Evolutionary conservation across 2,797 vertebrate species (phyloP).

Genomic region (Labroides dimidiatus): DNA sequence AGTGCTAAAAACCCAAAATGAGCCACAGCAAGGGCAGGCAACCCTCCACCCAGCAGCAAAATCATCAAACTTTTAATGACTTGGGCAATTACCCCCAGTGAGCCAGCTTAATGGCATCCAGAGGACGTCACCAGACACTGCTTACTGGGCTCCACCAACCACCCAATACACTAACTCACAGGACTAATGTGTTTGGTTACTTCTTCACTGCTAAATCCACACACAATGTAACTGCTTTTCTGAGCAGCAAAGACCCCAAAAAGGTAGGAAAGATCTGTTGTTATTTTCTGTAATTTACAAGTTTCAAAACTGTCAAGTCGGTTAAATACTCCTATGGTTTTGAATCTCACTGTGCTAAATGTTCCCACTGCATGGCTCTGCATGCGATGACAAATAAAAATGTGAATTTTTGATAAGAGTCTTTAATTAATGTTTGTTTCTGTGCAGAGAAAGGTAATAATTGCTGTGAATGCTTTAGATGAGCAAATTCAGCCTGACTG

Average conservation of each 20-base stretch:
- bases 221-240: slow-evolving; percentile 19
- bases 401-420: slow-evolving; percentile 2
- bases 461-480: slow-evolving; percentile 59
- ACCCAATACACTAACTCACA: slow-evolving; percentile 44
- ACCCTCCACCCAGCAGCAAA: slow-evolving; percentile 84
- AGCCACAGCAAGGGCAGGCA: slow-evolving; percentile 82
- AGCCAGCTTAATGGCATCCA: slow-evolving; percentile 85
- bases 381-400: slow-evolving; percentile 16
- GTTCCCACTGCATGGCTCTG: slow-evolving; percentile 41
- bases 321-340: no score
- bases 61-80: slow-evolving; percentile 90
- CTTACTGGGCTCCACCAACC: slow-evolving; percentile 59
- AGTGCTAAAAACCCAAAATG: slow-evolving; percentile 80
- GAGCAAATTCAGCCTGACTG: slow-evolving; percentile 21
- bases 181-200: slow-evolving; percentile 53
- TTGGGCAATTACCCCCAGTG: slow-evolving; percentile 86
- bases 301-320: no score
- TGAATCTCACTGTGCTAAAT: not conserved
- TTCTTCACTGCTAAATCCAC: slow-evolving; percentile 36
- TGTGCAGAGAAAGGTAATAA: slow-evolving; percentile 37
- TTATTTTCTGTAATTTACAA: slow-evolving; percentile 31
- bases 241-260: slow-evolving; percentile 28
- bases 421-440: not conserved
- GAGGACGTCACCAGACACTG: slow-evolving; percentile 79
- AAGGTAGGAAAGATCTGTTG: slow-evolving; percentile 10